Evolutionary conservation across 2,797 vertebrate genomes (phyloP), one percentile per base, ranked within the genome.

Genomic region (Thaleichthys pacificus): DNA sequence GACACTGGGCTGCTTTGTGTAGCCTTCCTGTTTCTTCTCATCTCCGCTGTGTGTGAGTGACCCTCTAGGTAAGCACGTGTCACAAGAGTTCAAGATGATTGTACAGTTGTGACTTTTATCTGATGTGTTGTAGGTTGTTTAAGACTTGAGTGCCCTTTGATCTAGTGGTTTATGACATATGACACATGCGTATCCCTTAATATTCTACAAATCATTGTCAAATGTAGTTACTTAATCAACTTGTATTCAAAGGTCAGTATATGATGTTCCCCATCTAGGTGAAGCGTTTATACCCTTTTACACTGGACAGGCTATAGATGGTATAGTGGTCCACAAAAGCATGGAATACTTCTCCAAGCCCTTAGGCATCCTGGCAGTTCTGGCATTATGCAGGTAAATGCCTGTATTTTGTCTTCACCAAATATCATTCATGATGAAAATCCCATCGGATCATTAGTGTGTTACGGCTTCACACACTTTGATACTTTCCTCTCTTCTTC

Each of bases 281-380:
- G 96, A 98, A 83, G 92, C 95, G 42, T 96, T 98, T 80, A 95
- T 97, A 54, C 97, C 97, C 0, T 96, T 90, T 86, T 99, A 95
- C 90, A 97, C 95, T 0, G 97, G 97, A 26, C 86, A 91, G 71
- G 95, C 95, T 72, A 97, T 99, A 0, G 96, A 98, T 0, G 93
- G 93, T 63, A 96, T 98, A 0, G 94, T 98, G 84, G 92, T 94
- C 80, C 93, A 97, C 81, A 93, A 96, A 82, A 97, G 95, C 90
- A 95, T 96, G 96, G 93, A 94, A 69, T 81, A 92, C 77, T 97
- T 99, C 81, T 89, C 88, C 68, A 92, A 90, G 0, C 94, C 95
- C 0, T 89, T 97, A 72, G 63, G 93, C 32, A 87, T 85, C 17
- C 90, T 98, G 78, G 85, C 90, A 0, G 77, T 83, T 17, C 91